phyloP scores from a whole-genome alignment of 1,140 invertebrate species.

The Chelonus insularis region DNA sequence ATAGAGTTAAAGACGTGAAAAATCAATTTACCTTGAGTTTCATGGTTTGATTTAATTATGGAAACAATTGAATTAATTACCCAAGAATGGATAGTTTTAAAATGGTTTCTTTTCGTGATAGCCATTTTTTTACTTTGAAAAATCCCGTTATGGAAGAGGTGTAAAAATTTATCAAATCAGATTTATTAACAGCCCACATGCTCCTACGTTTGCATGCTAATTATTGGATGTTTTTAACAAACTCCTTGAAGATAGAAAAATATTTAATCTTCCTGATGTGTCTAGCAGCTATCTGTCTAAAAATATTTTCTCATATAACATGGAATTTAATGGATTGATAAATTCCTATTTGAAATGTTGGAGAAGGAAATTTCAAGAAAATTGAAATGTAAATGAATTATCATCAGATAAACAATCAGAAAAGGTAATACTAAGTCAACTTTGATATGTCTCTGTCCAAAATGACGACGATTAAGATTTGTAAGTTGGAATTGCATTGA shows the following conservation, averaged over 20 bases:
- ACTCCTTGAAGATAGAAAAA: neutral
- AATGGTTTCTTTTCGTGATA: too few species aligned
- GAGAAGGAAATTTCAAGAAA: too few species aligned
- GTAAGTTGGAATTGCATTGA: slow-evolving; percentile 26
- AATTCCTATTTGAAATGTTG: too few species aligned
- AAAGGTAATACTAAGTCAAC: neutral
- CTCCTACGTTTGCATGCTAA: slow-evolving; percentile 10
- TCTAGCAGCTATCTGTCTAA: neutral
- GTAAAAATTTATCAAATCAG: slow-evolving; percentile 9
- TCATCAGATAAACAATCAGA: neutral
- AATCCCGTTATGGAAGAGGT: neutral
- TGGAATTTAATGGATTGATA: too few species aligned
- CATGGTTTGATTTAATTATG: neutral
- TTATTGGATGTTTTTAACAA: neutral
- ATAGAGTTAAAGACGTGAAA: slow-evolving; percentile 1
- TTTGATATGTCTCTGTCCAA: neutral
- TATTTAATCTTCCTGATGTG: slow-evolving; percentile 9
- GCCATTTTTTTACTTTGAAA: neutral
- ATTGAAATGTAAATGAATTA: too few species aligned
- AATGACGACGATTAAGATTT: neutral
- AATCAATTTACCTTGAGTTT: slow-evolving; percentile 3
- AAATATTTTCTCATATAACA: too few species aligned
- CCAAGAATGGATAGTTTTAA: too few species aligned
- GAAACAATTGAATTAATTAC: neutral
- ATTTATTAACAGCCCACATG: slow-evolving; percentile 16